Conservation (phyloP, 1,140 invertebrate species). For the Zaprionus tsacasi region DNA sequence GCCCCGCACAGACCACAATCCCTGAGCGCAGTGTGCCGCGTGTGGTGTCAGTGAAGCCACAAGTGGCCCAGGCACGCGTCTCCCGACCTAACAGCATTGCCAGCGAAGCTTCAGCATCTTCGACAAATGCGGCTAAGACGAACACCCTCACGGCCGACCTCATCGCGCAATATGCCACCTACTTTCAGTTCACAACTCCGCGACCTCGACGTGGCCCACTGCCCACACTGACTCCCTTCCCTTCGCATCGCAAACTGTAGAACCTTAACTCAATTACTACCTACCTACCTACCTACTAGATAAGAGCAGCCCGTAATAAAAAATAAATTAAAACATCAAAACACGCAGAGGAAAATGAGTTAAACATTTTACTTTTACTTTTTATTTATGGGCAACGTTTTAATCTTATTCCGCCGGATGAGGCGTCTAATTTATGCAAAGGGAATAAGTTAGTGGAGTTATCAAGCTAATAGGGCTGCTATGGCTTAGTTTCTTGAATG, state of each 20-base stretch:
- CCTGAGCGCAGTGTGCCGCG: slow-evolving; percentile 7
- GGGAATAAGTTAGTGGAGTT: not conserved
- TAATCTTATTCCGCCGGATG: not conserved
- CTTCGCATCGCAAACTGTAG: slow-evolving; percentile 56
- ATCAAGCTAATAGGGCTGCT: not conserved
- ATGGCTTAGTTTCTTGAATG: not conserved
- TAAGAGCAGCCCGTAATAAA: slow-evolving; percentile 1
- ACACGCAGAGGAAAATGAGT: not conserved
- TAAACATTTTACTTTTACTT: not conserved
- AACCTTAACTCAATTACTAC: slow-evolving; percentile 47
- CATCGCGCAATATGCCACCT: slow-evolving; percentile 54
- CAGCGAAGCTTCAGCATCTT: slow-evolving; percentile 18
- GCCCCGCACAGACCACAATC: not conserved
- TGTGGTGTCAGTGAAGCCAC: slow-evolving; percentile 6
- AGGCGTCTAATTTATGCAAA: not conserved
- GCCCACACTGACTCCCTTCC: slow-evolving; percentile 76
- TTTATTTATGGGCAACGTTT: not conserved
- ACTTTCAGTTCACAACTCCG: slow-evolving; percentile 63
- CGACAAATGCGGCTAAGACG: not conserved
- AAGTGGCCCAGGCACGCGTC: slow-evolving; percentile 17
- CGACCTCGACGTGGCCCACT: slow-evolving; percentile 65
- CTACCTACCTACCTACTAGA: not conserved
- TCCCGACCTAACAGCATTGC: slow-evolving; percentile 23
- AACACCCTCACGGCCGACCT: slow-evolving; percentile 17
- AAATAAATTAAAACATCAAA: slow-evolving; percentile 7